Evolutionary conservation across 2,797 vertebrate genomes (phyloP), one percentile per base, ranked within the genome.

Genomic region (Sebastes variabilis): DNA sequence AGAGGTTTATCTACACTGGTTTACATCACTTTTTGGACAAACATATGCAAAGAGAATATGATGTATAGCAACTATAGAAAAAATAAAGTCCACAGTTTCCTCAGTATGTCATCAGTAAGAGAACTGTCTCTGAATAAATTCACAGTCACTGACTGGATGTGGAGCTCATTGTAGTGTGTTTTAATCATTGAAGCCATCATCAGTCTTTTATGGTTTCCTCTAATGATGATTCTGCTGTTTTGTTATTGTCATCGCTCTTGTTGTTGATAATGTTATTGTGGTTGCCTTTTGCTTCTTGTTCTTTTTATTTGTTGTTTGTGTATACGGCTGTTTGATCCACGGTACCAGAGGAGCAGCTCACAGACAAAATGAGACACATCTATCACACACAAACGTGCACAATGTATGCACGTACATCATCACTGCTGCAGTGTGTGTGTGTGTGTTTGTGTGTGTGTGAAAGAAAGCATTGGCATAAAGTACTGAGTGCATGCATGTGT

Each of bases 341-440:
- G 65, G 67, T 59, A 81, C 55, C 66, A 55, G 59, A 84, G 68
- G 77, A 81, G 72, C 64, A 76, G 80, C 46, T 87, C 59, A 55
- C 79, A 42, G 69, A 88, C 62, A 83, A 86, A 88, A 86, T 88
- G 75, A 91, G 69, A 75, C 49, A 7, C 81, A 89, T 88, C 67
- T 77, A 89, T 90, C 85, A 71, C 75, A 58, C 67, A 61, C 32
- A 61, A 25, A 20, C 0, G 7, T 25, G 29, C 13, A 62, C 34
- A 6, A 34, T 22, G 29, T 10, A 38, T 1, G 4, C 38, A 75
- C 20, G 27, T 5, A 34, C 73, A 61, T 20, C 38, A 49, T 20
- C 16, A 59, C 30, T 10, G 72, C 42, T 49, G 27, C 42, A 67
- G n/a, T 7, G 68, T 62, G 27, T n/a, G 11, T 55, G 55, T 25